phyloP scores from a whole-genome alignment of 1,140 invertebrate genomes.

The Temnothorax nylanderi region DNA sequence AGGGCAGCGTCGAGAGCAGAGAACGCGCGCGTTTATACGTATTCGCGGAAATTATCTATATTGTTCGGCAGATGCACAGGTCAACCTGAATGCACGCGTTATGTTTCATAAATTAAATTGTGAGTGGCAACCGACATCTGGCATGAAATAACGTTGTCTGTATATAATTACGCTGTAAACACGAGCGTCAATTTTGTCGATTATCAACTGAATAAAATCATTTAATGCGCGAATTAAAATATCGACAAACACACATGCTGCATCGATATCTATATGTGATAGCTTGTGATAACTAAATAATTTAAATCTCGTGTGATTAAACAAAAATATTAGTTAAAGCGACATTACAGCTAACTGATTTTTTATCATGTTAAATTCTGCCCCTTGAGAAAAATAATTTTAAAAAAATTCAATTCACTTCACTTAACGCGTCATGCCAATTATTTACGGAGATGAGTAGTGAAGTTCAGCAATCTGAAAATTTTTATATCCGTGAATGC shows the following conservation, averaged over 20 bases:
- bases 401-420: not conserved
- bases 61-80: conserved; percentile 9
- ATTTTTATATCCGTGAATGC: not conserved
- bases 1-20: not conserved
- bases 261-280: conserved; percentile 10
- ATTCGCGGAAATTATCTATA: conserved; percentile 8
- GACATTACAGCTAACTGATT: not conserved
- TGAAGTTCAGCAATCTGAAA: not conserved
- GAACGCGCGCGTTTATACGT: not conserved
- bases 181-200: not conserved
- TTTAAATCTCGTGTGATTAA: not conserved
- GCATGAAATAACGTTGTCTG: conserved; percentile 39
- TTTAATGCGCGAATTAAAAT: conserved; percentile 12
- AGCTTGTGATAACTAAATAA: not conserved
- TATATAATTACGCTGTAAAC: conserved; percentile 37
- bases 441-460: not conserved
- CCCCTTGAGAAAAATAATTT: not conserved
- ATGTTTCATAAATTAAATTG: conserved; percentile 52
- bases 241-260: not conserved
- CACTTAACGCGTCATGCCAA: not conserved
- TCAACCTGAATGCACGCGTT: conserved; percentile 20
- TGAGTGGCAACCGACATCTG: conserved; percentile 52
- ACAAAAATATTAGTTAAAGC: not conserved
- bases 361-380: not conserved
- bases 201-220: not conserved